Percentiles rank a stretch among this genome's conserved stretches.
Evolutionary conservation across 2,113 vertebrate genomes (phyloP).

Genomic region (Syrrhaptes paradoxus): DNA sequence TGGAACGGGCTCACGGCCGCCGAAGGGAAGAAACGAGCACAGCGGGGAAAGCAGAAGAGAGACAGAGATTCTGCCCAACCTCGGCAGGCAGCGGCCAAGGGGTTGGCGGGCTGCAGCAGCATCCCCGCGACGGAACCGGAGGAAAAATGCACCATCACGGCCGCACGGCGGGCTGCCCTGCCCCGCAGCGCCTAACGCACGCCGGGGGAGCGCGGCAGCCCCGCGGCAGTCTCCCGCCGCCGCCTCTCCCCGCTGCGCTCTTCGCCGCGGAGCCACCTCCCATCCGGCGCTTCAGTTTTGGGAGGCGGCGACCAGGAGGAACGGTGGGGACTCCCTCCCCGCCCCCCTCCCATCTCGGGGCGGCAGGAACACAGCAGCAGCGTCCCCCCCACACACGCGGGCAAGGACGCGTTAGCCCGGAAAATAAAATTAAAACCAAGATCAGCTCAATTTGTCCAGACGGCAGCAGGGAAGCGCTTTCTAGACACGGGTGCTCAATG

Average conservation of each 20-base stretch:
- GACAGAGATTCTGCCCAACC: background rate
- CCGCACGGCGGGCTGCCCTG: background rate
- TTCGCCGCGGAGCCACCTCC: background rate
- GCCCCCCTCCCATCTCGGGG: background rate
- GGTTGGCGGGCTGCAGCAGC: background rate
- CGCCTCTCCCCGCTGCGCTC: background rate
- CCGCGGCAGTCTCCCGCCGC: background rate
- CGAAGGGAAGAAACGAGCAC: background rate
- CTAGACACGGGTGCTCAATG: background rate
- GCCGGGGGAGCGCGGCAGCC: background rate
- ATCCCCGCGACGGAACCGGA: background rate
- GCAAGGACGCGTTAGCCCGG: conserved; percentile 46
- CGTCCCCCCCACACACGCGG: too few species aligned
- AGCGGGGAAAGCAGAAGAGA: background rate
- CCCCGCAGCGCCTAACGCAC: background rate
- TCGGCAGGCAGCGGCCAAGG: background rate
- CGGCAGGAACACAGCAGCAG: background rate
- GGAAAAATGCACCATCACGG: background rate
- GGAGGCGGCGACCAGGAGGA: background rate
- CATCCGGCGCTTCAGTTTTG: background rate
- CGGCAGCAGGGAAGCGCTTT: conserved; percentile 59
- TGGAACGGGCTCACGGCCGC: background rate
- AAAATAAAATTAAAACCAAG: background rate
- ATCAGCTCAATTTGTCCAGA: conserved; percentile 58
- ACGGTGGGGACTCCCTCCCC: background rate